Conservation (phyloP, 2,113 vertebrate genomes). For the Platysternon megacephalum region DNA sequence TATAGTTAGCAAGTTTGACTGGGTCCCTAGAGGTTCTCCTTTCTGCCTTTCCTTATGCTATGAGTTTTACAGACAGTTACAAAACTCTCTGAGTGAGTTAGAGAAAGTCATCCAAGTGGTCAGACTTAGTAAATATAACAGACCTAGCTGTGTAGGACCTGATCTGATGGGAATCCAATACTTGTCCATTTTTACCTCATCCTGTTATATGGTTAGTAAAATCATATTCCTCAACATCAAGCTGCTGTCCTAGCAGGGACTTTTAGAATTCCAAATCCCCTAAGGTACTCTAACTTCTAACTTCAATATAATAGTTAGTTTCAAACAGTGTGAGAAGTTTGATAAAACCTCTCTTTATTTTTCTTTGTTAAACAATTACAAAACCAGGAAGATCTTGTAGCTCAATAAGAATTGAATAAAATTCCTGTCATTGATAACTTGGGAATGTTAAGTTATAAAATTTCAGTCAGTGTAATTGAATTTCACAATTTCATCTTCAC, state of each 20-base stretch:
- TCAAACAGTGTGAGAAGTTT: background rate
- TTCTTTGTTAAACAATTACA: background rate
- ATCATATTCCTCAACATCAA: conserved; percentile 38
- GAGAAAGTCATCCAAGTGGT: conserved; percentile 42
- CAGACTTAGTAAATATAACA: conserved; percentile 48
- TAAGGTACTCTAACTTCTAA: background rate
- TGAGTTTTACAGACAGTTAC: conserved; percentile 43
- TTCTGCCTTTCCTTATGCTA: conserved; percentile 2
- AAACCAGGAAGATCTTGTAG: background rate
- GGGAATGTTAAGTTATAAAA: background rate
- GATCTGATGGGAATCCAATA: conserved; percentile 5
- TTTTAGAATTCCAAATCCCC: background rate
- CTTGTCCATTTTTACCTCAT: conserved; percentile 30
- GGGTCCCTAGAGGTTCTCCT: background rate
- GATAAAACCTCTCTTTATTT: background rate
- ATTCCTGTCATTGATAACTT: background rate
- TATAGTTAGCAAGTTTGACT: conserved; percentile 44
- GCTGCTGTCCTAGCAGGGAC: background rate
- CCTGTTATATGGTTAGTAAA: conserved; percentile 38
- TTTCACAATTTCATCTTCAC: background rate
- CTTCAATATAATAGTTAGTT: background rate
- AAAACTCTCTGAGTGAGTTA: background rate
- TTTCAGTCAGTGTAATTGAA: background rate
- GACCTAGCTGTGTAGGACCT: background rate
- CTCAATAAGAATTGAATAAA: background rate